Evolutionary conservation across 2,888 invertebrate species (phyloP).

Genomic region (Archips crataeganus): DNA sequence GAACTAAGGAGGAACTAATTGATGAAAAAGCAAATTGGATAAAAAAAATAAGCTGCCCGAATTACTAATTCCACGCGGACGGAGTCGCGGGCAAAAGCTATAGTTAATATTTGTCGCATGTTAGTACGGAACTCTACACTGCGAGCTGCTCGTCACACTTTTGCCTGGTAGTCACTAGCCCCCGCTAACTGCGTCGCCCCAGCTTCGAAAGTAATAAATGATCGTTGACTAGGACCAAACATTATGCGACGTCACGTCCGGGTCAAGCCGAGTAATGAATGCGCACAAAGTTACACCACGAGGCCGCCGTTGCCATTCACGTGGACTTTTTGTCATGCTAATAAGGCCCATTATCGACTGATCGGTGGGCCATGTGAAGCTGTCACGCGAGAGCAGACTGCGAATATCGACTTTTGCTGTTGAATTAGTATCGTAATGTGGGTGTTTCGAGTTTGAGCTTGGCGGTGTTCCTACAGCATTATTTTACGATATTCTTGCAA

Average conservation of each 20-base stretch:
- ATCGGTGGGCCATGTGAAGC: slow-evolving; percentile 43
- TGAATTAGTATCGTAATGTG: slow-evolving; percentile 36
- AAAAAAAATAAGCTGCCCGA: too few relatives aligned
- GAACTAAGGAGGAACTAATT: too few relatives aligned
- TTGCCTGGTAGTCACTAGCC: too few relatives aligned
- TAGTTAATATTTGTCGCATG: too few relatives aligned
- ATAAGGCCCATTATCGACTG: slow-evolving; percentile 36
- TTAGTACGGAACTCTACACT: too few relatives aligned
- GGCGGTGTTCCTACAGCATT: background rate
- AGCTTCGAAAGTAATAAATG: slow-evolving; percentile 67
- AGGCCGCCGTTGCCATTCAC: slow-evolving; percentile 29
- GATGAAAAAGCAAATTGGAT: too few relatives aligned
- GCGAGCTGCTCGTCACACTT: too few relatives aligned
- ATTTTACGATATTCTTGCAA: background rate
- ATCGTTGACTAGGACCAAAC: slow-evolving; percentile 60
- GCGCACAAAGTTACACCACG: slow-evolving; percentile 53
- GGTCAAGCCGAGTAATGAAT: slow-evolving; percentile 74
- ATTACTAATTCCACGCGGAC: too few relatives aligned
- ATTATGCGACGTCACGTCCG: slow-evolving; percentile 73
- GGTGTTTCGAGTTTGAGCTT: background rate
- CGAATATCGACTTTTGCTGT: slow-evolving; percentile 63
- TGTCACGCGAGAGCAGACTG: slow-evolving; percentile 59
- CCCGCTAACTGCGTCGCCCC: slow-evolving; percentile 52
- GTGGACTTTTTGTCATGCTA: slow-evolving; percentile 40
- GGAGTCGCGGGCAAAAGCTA: too few relatives aligned